Evolutionary conservation across 2,113 vertebrate species (phyloP).

Genomic region (Scalopus aquaticus): DNA sequence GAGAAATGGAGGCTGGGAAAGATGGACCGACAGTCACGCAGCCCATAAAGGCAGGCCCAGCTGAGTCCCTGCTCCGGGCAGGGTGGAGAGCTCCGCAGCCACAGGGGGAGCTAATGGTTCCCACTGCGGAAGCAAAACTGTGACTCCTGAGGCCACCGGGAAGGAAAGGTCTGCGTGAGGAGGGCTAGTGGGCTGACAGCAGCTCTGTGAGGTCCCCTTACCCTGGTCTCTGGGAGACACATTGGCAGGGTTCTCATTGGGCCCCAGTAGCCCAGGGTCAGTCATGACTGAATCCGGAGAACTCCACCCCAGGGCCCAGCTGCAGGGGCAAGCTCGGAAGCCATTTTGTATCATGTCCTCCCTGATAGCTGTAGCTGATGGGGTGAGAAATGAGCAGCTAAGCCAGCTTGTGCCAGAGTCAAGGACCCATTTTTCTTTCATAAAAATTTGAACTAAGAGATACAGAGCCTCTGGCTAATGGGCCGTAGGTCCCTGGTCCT

Average conservation of each 20-base stretch:
- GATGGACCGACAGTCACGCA: background rate
- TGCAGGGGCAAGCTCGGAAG: too few relatives aligned
- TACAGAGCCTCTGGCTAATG: background rate
- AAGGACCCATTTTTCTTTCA: background rate
- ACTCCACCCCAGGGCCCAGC: fast-evolving
- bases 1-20: fast-evolving
- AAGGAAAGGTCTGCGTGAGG: background rate
- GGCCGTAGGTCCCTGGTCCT: background rate
- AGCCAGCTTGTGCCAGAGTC: background rate
- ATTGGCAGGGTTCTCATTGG: background rate
- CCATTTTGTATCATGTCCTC: background rate
- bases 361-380: background rate
- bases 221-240: background rate
- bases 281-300: background rate
- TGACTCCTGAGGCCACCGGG: background rate
- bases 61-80: fast-evolving
- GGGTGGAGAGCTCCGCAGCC: background rate
- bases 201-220: background rate
- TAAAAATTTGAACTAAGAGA: background rate
- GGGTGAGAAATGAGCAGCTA: background rate
- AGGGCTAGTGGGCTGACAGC: background rate
- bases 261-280: background rate
- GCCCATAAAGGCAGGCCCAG: too few relatives aligned
- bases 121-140: background rate
- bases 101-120: fast-evolving